Evolutionary conservation across 2,888 invertebrate genomes (phyloP), one percentile per base, ranked within the genome.

Genomic region (Scrobipalpa costella): DNA sequence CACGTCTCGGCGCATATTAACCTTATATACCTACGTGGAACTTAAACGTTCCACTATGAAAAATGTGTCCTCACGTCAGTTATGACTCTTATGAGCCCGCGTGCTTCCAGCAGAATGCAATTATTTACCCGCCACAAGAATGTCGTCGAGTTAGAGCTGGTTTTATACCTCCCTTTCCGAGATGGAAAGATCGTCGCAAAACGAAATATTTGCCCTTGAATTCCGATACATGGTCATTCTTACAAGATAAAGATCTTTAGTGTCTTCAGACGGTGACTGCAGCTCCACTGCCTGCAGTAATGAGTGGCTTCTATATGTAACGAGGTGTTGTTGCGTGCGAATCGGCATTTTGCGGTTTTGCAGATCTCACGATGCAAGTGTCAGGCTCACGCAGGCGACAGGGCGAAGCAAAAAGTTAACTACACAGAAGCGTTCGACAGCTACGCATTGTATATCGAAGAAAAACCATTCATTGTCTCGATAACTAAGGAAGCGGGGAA

Each of bases 1-100:
- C 81, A 86, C 83, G 81, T 88, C 90, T 87, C 88, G 80, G 76
- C 83, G 81, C 83, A 86, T 86, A 87, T 88, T 89, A 89, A 85
- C 86, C 87, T 84, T 88, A 84, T 88, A 84, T 84, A 85, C 44
- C 44, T 83, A 85, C 78, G 83, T 79, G 78, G 80, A 84, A 81
- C 81, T 81, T 84, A 82, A 84, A 83, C 76, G 80, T 74, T 74
- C 71, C 71, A 78, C 68, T 68, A 69, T 80, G 80, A 81, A 84
- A 83, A 81, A 81, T 81, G 75, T 77, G 72, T 72, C 74, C 71
- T 73, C 70, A 67, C 64, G 60, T 70, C 73, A 71, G 63, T 67
- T 67, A 69, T 63, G 63, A 59, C 59, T 68, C 59, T 68, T 74
- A 67, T 63, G 69, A 65, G 61, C 57, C 68, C 66, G 69, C 72